Evolutionary conservation across 2,797 vertebrate genomes (phyloP).

Genomic region (Oophaga sylvatica): DNA sequence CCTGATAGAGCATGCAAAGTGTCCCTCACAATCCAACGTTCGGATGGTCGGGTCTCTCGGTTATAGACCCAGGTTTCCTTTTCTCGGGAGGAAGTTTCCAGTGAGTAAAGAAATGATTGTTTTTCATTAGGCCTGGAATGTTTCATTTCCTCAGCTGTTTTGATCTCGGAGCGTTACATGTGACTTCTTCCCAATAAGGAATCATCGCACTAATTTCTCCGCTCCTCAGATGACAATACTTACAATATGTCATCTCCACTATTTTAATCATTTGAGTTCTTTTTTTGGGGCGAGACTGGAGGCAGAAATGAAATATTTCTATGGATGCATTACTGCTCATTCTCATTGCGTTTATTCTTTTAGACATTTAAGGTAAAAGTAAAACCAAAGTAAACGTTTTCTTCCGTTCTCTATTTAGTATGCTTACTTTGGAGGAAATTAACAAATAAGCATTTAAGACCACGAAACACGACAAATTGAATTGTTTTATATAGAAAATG

Average conservation of each 20-base stretch:
- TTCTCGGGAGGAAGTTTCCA: conserved; percentile 22
- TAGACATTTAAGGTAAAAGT: conserved; percentile 1
- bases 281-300: neutral
- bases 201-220: neutral
- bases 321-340: neutral
- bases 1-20: neutral
- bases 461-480: neutral
- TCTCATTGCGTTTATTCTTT: neutral
- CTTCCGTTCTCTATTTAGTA: neutral
- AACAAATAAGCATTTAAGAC: neutral
- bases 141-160: conserved; percentile 47
- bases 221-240: conserved; percentile 2
- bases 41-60: neutral
- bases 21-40: neutral
- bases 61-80: conserved; percentile 12
- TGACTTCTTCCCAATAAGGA: conserved; percentile 40
- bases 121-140: conserved; percentile 57
- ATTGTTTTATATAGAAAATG: neutral
- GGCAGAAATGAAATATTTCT: neutral
- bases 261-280: neutral
- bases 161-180: conserved; percentile 32
- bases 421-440: neutral
- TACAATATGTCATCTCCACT: neutral
- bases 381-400: neutral
- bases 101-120: conserved; percentile 25